These are phyloP conservation scores for Bombyx mandarina DNA, from an alignment of 1,140 invertebrate species.

Conservation along the genomic window DNA sequence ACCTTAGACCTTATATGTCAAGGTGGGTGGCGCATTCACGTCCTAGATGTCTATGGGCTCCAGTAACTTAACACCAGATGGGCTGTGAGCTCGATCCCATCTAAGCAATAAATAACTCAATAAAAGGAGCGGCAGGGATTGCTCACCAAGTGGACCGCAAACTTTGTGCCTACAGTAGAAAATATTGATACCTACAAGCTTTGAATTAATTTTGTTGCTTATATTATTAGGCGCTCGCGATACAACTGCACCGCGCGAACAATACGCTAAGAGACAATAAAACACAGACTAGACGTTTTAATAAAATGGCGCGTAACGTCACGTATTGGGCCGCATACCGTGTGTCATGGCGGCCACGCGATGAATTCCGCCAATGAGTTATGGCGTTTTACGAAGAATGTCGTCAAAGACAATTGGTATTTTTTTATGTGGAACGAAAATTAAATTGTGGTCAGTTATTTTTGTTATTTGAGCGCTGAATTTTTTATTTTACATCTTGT, in stretches of 20 bases:
- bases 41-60: too few relatives aligned
- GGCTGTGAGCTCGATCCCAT: too few relatives aligned
- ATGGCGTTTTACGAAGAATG: slow-evolving; percentile 21
- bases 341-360: slow-evolving; percentile 30
- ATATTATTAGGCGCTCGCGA: too few relatives aligned
- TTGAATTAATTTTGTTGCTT: background rate
- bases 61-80: too few relatives aligned
- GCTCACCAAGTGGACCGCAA: too few relatives aligned
- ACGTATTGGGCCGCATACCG: slow-evolving; percentile 34
- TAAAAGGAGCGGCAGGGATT: too few relatives aligned
- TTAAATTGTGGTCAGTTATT: background rate
- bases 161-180: background rate
- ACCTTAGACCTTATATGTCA: too few relatives aligned
- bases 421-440: slow-evolving; percentile 22
- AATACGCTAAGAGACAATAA: background rate
- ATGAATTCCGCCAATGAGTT: slow-evolving; percentile 29
- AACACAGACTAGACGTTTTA: background rate
- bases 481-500: too few relatives aligned
- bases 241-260: too few relatives aligned
- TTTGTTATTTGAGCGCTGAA: too few relatives aligned
- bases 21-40: too few relatives aligned
- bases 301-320: slow-evolving; percentile 15
- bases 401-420: slow-evolving; percentile 1
- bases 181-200: background rate
- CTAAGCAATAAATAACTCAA: too few relatives aligned